phyloP scores from a whole-genome alignment of 2,113 vertebrate genomes.

The Heterochromis multidens region DNA sequence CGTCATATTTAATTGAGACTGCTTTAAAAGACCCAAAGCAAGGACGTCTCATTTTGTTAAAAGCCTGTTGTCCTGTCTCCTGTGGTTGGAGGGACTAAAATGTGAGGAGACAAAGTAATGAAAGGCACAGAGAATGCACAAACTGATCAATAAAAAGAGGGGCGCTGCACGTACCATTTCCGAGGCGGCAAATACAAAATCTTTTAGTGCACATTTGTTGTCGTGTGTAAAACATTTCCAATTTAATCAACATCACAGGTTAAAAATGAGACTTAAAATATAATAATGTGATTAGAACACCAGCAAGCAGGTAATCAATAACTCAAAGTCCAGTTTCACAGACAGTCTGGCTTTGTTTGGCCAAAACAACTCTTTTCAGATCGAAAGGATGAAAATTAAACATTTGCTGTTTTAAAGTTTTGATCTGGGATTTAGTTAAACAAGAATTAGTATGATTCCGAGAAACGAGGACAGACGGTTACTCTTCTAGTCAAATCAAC shows the following conservation, averaged over 20 bases:
- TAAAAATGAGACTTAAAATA: neutral
- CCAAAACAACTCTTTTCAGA: accelerated
- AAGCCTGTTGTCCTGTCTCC: too few relatives aligned
- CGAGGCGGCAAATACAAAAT: too few relatives aligned
- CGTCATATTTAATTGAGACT: too few relatives aligned
- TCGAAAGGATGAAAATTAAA: neutral
- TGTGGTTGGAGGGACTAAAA: too few relatives aligned
- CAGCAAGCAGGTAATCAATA: neutral
- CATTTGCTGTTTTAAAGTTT: neutral
- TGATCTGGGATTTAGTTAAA: neutral
- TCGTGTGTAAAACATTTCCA: neutral
- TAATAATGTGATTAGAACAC: neutral
- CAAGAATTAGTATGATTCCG: neutral
- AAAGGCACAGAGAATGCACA: too few relatives aligned
- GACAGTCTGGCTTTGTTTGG: neutral
- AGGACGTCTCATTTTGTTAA: too few relatives aligned
- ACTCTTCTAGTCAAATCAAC: neutral
- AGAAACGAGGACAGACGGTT: neutral
- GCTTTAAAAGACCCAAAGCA: too few relatives aligned
- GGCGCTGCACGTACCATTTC: too few relatives aligned
- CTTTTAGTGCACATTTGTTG: neutral
- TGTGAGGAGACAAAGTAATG: too few relatives aligned
- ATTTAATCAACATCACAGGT: neutral
- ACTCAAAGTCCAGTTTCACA: neutral
- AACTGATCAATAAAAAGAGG: too few relatives aligned